Evolutionary conservation across 2,113 vertebrate species (phyloP), one percentile per base, ranked within the genome.

Genomic region (Ploceus nigricollis): DNA sequence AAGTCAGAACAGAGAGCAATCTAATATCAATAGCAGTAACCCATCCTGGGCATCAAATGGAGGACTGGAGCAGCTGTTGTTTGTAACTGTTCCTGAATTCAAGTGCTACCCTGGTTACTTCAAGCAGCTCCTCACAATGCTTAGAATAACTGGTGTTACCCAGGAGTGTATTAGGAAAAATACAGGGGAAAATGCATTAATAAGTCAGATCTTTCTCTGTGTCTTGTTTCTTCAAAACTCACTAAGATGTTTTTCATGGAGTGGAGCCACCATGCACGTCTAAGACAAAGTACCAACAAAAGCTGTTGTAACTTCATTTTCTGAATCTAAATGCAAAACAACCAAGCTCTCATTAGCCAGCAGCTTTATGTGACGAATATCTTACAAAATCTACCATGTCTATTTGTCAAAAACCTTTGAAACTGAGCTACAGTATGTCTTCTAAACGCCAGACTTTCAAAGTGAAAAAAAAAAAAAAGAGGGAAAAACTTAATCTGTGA

Each of bases 321-420:
- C 66, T 77, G 57, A 92, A 90, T 51, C 37, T 68, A 93, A 95
- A 86, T 57, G 64, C 63, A 83, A 71, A 89, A 89, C 24, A 56
- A 21, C 22, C 42, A 80, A 84, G 51, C 47, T 80, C 40, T 51
- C 28, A 35, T 61, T 89, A 95, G 87, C 69, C 65, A 83, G 45
- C 23, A 88, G 69, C 70, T 94, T 93, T 68, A 66, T 88, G 95
- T 85, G 93, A 97, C 63, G 37, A 97, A 96, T 91, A 87, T 60
- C 75, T 73, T 92, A 79, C 37, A 96, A 92, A 97, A 97, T 94
- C 94, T 96, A 68, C 83, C 84, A 90, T 87, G 65, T 81, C 70
- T 94, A 61, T 94, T 97, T 93, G 80, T 89, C 82, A 95, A 92
- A 97, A 92, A 61, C 69, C 77, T 95, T 91, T 94, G 90, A 97